phyloP scores from a whole-genome alignment of 2,888 invertebrate species.

The Andrena chrysosceles region DNA sequence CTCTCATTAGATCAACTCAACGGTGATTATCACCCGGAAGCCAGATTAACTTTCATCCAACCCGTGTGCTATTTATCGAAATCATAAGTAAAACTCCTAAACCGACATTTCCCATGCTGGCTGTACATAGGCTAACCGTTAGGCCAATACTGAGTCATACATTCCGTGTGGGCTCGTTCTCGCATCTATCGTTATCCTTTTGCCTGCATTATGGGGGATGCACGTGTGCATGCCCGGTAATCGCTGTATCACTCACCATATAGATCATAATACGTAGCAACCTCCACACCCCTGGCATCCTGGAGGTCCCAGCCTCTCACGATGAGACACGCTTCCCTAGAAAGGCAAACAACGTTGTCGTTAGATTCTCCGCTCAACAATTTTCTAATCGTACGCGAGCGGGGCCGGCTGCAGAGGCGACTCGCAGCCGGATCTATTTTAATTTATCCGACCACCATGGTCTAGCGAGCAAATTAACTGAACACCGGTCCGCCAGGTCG shows the following conservation, averaged over 20 bases:
- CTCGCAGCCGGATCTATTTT: slow-evolving; percentile 76
- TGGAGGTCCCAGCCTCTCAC: slow-evolving; percentile 84
- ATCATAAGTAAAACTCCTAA: slow-evolving; percentile 21
- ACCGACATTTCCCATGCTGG: slow-evolving; percentile 25
- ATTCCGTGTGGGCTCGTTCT: slow-evolving; percentile 36
- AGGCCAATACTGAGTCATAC: slow-evolving; percentile 36
- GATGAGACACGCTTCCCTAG: slow-evolving; percentile 81
- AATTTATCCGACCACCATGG: slow-evolving; percentile 78
- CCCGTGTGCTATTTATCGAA: slow-evolving; percentile 31
- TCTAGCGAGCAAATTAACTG: slow-evolving; percentile 82
- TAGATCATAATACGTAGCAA: slow-evolving; percentile 84
- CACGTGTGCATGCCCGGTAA: not conserved
- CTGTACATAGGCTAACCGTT: slow-evolving; percentile 30
- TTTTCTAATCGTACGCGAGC: slow-evolving; percentile 27
- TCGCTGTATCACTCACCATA: slow-evolving; percentile 77
- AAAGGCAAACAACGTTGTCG: slow-evolving; percentile 53
- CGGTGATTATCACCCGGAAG: slow-evolving; percentile 12
- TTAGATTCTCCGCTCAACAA: slow-evolving; percentile 20
- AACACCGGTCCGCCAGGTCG: slow-evolving; percentile 76
- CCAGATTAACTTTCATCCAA: not conserved
- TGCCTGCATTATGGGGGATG: not conserved
- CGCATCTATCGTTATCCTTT: slow-evolving; percentile 14
- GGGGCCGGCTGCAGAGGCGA: slow-evolving; percentile 22
- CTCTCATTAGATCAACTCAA: slow-evolving; percentile 7
- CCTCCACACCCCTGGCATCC: slow-evolving; percentile 84